A percentile compares a stretch with the other conserved stretches of the same genome.
phyloP scores from a whole-genome alignment of 1,140 invertebrate genomes.

The Eupeodes corollae region DNA sequence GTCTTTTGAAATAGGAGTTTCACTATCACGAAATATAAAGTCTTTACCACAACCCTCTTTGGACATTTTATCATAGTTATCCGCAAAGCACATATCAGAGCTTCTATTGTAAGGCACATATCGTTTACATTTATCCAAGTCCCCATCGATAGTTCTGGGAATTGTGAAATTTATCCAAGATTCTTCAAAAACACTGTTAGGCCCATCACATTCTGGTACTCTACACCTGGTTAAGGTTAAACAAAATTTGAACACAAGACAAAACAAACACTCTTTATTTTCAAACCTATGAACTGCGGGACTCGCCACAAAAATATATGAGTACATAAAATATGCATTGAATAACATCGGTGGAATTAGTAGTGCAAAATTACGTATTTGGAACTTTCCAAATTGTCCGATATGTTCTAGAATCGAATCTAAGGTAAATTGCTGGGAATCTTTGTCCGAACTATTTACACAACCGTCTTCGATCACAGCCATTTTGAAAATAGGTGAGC shows the following conservation, averaged over 20 bases:
- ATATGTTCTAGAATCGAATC: constrained; percentile 29
- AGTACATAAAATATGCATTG: constrained; percentile 41
- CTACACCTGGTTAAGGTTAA: constrained; percentile 52
- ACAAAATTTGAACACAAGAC: constrained; percentile 2
- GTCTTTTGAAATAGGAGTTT: constrained; percentile 31
- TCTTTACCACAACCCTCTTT: constrained; percentile 15
- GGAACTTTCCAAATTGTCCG: constrained; percentile 44
- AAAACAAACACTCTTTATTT: not conserved
- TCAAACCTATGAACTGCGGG: constrained; percentile 45
- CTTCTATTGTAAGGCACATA: constrained; percentile 20
- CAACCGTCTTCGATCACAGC: no score
- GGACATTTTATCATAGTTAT: not conserved
- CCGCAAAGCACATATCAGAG: not conserved
- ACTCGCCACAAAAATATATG: constrained; percentile 48
- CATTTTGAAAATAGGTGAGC: no score
- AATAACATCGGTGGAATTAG: constrained; percentile 43
- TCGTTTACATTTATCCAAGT: constrained; percentile 40
- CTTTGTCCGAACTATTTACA: no score
- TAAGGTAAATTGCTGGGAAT: constrained; percentile 17
- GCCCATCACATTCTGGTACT: constrained; percentile 48
- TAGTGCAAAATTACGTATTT: constrained; percentile 42
- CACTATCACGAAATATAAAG: constrained; percentile 27
- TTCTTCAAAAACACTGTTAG: constrained; percentile 35
- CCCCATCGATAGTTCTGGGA: constrained; percentile 32
- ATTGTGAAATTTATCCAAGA: constrained; percentile 44